Evolutionary conservation across 2,888 invertebrate genomes (phyloP).

Genomic region (Latheticus oryzae): DNA sequence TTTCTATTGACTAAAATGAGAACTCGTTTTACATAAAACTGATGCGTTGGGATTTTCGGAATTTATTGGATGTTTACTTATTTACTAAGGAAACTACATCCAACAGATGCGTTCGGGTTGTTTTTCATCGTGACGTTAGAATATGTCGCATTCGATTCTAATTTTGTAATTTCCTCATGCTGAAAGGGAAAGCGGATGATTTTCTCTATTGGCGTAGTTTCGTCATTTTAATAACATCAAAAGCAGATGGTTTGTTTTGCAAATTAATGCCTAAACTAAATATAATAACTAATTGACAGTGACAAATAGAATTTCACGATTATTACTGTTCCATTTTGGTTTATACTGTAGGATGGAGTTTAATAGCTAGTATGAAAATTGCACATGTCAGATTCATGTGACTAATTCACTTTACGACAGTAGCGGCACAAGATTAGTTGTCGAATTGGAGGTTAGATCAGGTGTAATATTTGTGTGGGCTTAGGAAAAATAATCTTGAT

Average conservation of each 20-base stretch:
- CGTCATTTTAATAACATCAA: constrained; percentile 17
- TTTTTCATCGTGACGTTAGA: constrained; percentile 12
- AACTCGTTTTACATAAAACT: constrained; percentile 6
- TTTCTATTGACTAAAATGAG: constrained; percentile 9
- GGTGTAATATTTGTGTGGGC: too few species aligned
- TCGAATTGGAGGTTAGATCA: too few species aligned
- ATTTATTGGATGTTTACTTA: background rate
- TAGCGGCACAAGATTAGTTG: constrained; percentile 10
- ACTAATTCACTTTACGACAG: constrained; percentile 16
- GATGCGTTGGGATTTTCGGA: constrained; percentile 2
- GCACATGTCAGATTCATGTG: constrained; percentile 18
- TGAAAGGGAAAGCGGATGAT: constrained; percentile 7
- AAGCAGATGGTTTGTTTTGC: constrained; percentile 22
- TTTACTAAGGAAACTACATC: constrained; percentile 3
- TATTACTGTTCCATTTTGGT: constrained; percentile 35
- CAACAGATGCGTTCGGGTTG: constrained; percentile 2
- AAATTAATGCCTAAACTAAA: constrained; percentile 24
- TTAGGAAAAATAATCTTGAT: too few species aligned
- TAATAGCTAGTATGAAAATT: constrained; percentile 25
- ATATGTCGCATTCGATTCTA: constrained; percentile 12
- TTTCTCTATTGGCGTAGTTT: constrained; percentile 9
- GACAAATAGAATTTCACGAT: constrained; percentile 39
- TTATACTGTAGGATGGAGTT: constrained; percentile 6
- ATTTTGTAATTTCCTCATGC: constrained; percentile 11
- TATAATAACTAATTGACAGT: constrained; percentile 34